Conservation (phyloP, 2,113 vertebrate genomes). For the Scytalopus superciliaris region DNA sequence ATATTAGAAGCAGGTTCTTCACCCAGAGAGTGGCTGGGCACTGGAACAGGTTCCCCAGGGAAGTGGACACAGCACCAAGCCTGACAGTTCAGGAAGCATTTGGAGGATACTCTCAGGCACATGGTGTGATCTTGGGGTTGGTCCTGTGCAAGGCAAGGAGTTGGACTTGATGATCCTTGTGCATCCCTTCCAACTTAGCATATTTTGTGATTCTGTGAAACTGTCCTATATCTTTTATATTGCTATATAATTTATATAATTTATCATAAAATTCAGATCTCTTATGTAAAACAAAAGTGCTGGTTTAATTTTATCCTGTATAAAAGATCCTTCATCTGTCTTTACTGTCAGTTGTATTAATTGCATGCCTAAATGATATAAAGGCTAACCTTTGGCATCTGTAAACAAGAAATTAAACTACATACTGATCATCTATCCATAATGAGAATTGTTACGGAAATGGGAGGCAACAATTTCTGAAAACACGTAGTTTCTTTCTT, state of each 20-base stretch:
- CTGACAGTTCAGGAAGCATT: not conserved
- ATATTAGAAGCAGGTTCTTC: not conserved
- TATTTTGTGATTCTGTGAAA: not conserved
- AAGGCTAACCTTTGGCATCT: not conserved
- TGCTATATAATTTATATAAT: not conserved
- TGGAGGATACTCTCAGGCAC: not conserved
- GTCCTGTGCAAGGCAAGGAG: not conserved
- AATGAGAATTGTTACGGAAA: not conserved
- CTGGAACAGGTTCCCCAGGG: not conserved
- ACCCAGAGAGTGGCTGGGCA: not conserved
- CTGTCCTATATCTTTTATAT: not conserved
- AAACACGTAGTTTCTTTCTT: not conserved
- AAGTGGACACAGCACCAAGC: not conserved
- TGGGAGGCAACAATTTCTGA: not conserved
- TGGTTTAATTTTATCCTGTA: not conserved
- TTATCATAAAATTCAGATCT: not conserved
- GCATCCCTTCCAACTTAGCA: not conserved
- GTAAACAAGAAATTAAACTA: not conserved
- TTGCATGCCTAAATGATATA: not conserved
- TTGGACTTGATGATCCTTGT: not conserved
- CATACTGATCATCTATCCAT: not conserved
- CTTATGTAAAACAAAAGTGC: not conserved
- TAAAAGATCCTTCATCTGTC: not conserved
- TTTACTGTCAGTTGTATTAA: not conserved
- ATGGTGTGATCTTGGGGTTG: not conserved